A percentile compares a stretch with the other conserved stretches of the same genome.
phyloP scores from a whole-genome alignment of 2,113 vertebrate species.

The Menidia beryllina region DNA sequence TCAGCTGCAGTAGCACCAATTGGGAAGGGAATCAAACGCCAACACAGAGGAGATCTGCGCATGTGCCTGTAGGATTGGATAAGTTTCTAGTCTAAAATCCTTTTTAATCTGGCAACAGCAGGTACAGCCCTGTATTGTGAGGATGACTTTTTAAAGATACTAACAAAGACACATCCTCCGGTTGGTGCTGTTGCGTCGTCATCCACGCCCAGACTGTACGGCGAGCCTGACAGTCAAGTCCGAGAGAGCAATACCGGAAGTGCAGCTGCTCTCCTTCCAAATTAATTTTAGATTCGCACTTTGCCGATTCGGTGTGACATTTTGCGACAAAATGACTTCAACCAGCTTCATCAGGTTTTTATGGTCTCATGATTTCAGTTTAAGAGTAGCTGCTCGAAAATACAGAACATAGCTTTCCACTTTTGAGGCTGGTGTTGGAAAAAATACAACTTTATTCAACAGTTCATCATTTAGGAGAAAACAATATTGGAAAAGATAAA shows the following conservation, averaged over 20 bases:
- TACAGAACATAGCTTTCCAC: too few relatives aligned
- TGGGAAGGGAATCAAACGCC: not conserved
- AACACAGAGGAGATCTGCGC: slow-evolving; percentile 12
- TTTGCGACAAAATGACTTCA: too few relatives aligned
- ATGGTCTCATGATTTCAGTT: too few relatives aligned
- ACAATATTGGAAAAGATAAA: too few relatives aligned
- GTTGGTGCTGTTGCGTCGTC: slow-evolving; percentile 46
- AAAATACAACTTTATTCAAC: too few relatives aligned
- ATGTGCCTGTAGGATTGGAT: slow-evolving; percentile 11
- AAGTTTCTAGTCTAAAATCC: slow-evolving; percentile 3
- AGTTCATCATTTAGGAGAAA: too few relatives aligned
- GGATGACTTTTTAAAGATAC: slow-evolving; percentile 45
- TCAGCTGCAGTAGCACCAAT: slow-evolving; percentile 17
- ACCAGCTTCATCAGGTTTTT: too few relatives aligned
- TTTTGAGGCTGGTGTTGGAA: too few relatives aligned
- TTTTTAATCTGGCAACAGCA: not conserved
- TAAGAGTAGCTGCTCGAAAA: too few relatives aligned
- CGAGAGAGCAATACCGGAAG: slow-evolving; percentile 6
- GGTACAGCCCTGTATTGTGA: not conserved
- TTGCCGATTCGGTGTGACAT: not conserved
- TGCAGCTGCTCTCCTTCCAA: not conserved
- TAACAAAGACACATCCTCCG: slow-evolving; percentile 59
- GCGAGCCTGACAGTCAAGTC: not conserved
- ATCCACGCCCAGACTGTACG: slow-evolving; percentile 74
- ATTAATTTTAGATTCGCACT: slow-evolving; percentile 31